A percentile compares a stretch with the other conserved stretches of the same genome.
Conservation (phyloP, 2,797 vertebrate genomes). For the Orestias chungarensis region DNA sequence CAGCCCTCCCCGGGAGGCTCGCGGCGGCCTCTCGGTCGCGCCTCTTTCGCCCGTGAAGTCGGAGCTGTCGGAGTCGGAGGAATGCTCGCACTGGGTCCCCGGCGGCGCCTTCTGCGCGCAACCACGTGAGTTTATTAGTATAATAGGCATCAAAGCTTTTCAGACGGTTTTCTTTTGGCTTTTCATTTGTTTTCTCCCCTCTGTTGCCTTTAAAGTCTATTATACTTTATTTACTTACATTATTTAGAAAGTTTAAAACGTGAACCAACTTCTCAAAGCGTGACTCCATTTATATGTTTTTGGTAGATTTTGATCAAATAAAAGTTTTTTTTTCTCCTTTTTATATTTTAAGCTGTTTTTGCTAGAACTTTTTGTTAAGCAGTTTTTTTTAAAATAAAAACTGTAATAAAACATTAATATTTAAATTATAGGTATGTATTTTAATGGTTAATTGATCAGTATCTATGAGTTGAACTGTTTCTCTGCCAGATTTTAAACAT, state of each 20-base stretch:
- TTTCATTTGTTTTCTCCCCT: not conserved
- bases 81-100: constrained; percentile 66
- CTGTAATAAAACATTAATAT: too few species aligned
- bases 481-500: not conserved
- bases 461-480: not conserved
- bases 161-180: not conserved
- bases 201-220: too few species aligned
- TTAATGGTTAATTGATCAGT: not conserved
- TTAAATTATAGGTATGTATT: not conserved
- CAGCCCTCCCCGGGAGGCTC: constrained; percentile 45
- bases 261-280: not conserved
- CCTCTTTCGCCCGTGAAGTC: constrained; percentile 75
- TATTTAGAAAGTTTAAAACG: not conserved
- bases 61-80: constrained; percentile 75
- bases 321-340: not conserved
- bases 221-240: not conserved
- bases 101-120: constrained; percentile 58
- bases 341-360: not conserved
- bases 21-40: constrained; percentile 23
- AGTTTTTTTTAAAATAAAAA: too few species aligned
- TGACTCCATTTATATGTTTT: too few species aligned
- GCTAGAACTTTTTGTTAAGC: too few species aligned
- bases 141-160: too few species aligned
- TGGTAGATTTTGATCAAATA: too few species aligned
- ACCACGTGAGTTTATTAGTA: constrained; percentile 59